These are phyloP conservation scores for Strix occidentalis DNA, from an alignment of 2,797 vertebrate genomes.

Conservation along the genomic window DNA sequence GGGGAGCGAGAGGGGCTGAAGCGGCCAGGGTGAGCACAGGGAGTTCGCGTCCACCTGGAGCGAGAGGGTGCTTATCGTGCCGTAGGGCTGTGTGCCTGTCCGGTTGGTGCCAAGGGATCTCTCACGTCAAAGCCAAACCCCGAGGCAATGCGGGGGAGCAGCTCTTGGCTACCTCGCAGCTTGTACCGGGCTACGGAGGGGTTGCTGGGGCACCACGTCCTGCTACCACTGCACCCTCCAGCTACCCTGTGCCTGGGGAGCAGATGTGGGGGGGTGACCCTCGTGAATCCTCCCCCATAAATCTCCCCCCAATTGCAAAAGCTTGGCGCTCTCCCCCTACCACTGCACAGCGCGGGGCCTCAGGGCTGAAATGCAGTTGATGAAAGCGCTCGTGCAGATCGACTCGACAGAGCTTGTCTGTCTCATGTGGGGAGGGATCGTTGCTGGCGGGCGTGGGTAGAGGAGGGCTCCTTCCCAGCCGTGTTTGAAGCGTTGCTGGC, in stretches of 20 bases:
- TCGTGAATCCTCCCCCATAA: accelerated
- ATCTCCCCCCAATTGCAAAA: neutral
- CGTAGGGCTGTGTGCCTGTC: neutral
- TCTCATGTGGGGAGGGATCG: neutral
- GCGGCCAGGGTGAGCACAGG: accelerated
- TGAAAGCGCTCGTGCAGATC: conserved; percentile 8
- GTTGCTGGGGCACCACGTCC: neutral
- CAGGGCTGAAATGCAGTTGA: neutral
- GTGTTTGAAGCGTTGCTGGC: neutral
- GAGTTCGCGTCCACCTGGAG: accelerated
- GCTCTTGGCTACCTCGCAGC: neutral
- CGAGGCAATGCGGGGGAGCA: neutral
- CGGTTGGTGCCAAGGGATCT: neutral
- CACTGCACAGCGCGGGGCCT: neutral
- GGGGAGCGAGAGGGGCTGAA: too few species aligned
- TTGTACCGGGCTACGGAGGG: neutral
- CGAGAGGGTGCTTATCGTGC: accelerated
- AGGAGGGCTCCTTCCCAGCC: neutral
- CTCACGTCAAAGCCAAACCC: neutral
- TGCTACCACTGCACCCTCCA: neutral
- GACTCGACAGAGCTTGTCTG: conserved; percentile 17
- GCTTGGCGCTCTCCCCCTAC: neutral
- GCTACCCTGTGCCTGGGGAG: accelerated
- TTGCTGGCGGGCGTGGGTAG: neutral
- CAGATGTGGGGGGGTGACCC: too few species aligned